A percentile compares a stretch with the other conserved stretches of the same genome.
These are phyloP conservation scores for Tachypleus tridentatus DNA, from an alignment of 1,140 invertebrate genomes.

Conservation along the genomic window DNA sequence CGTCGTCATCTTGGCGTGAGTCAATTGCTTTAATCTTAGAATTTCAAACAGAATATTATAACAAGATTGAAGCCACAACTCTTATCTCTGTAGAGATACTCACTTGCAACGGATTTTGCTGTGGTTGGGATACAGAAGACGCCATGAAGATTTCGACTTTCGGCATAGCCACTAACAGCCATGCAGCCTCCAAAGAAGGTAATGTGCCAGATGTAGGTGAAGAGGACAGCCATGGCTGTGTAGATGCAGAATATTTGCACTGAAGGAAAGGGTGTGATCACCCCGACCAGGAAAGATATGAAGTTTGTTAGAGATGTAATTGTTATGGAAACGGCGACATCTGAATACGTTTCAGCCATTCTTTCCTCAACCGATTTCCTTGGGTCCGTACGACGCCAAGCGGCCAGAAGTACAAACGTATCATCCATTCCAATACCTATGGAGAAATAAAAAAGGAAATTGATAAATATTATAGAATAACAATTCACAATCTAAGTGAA, in stretches of 20 bases:
- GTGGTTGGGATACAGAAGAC: conserved; percentile 46
- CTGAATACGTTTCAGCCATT: conserved; percentile 74
- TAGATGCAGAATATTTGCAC: conserved; percentile 94
- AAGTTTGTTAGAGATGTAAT: conserved; percentile 97
- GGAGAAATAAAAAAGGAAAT: conserved; percentile 12
- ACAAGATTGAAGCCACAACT: too few relatives aligned
- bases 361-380: conserved; percentile 65
- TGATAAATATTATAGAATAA: too few relatives aligned
- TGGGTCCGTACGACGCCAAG: conserved; percentile 71
- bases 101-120: conserved; percentile 43
- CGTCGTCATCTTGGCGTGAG: too few relatives aligned
- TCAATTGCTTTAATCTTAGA: too few relatives aligned
- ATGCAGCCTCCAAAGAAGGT: conserved; percentile 87
- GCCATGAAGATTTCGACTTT: conserved; percentile 68
- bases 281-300: conserved; percentile 92
- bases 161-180: conserved; percentile 74
- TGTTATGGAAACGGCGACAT: conserved; percentile 94
- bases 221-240: conserved; percentile 76
- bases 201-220: conserved; percentile 87
- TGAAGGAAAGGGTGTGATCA: conserved; percentile 83
- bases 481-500: too few relatives aligned
- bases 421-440: conserved; percentile 92
- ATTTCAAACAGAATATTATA: too few relatives aligned
- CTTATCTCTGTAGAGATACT: conserved; percentile 24
- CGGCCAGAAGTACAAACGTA: conserved; percentile 90